Percentiles rank a stretch among this genome's conserved stretches.
Conservation (phyloP, 2,888 invertebrate genomes). For the Cheilosia variabilis region DNA sequence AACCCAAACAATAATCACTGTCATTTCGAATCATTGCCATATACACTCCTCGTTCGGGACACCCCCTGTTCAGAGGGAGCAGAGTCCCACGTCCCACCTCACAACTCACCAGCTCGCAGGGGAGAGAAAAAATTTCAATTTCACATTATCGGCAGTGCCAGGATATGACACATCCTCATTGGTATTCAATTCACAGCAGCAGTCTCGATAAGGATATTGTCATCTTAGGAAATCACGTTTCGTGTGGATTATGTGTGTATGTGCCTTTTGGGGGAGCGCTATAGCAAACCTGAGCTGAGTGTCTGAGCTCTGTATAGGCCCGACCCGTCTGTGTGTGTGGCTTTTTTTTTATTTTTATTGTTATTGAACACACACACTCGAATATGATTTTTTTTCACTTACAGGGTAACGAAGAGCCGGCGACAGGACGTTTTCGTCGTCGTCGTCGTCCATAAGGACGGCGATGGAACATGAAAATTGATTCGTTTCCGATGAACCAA, state of each 20-base stretch:
- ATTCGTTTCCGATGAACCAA: constrained; percentile 76
- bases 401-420: constrained; percentile 47
- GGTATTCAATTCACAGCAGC: constrained; percentile 75
- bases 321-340: constrained; percentile 10
- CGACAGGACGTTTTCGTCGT: constrained; percentile 64
- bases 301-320: constrained; percentile 26
- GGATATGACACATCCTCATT: constrained; percentile 76
- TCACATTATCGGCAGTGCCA: constrained; percentile 73
- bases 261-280: constrained; percentile 53
- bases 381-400: constrained; percentile 46
- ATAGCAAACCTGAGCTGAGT: constrained; percentile 54
- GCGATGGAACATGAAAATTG: constrained; percentile 73
- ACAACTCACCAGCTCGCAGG: neutral
- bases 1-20: constrained; percentile 76
- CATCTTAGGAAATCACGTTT: constrained; percentile 75
- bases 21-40: constrained; percentile 74
- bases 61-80: constrained; percentile 2
- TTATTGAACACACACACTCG: constrained; percentile 55
- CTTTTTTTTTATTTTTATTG: constrained; percentile 69
- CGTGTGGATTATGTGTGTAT: constrained; percentile 73
- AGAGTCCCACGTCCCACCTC: constrained; percentile 21
- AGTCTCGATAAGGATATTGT: constrained; percentile 76
- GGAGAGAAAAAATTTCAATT: constrained; percentile 63
- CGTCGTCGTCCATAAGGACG: constrained; percentile 29
- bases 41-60: constrained; percentile 8